These are phyloP conservation scores for Sebastolobus altivelis DNA, from an alignment of 2,797 vertebrate genomes.

Conservation along the genomic window DNA sequence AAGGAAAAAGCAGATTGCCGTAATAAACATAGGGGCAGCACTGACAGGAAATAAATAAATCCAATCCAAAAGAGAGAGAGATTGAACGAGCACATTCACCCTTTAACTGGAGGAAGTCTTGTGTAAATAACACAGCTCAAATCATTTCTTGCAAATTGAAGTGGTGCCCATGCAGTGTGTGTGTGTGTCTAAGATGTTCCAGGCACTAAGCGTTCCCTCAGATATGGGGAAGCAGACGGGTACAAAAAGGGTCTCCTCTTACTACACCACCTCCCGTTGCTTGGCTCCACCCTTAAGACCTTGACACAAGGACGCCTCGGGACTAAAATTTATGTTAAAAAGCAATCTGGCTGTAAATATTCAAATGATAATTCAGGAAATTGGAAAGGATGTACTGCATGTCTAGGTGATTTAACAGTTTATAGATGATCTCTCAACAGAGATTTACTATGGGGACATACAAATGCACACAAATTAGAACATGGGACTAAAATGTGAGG, in stretches of 20 bases:
- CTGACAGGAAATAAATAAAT: conserved; percentile 80
- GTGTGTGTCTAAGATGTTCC: conserved; percentile 30
- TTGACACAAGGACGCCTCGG: conserved; percentile 51
- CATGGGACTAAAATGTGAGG: conserved; percentile 1
- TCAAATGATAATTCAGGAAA: conserved; percentile 46
- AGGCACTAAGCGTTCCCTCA: conserved; percentile 40
- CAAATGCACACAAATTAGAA: conserved; percentile 35
- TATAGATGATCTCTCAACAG: conserved; percentile 33
- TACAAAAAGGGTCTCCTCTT: conserved; percentile 31
- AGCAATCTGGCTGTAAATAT: conserved; percentile 47
- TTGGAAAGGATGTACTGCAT: conserved; percentile 12
- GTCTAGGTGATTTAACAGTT: conserved; percentile 38
- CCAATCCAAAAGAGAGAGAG: conserved; percentile 65
- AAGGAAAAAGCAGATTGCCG: conserved; percentile 67
- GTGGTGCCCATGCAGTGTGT: conserved; percentile 34
- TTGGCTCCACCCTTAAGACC: conserved; percentile 39
- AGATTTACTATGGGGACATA: conserved; percentile 32
- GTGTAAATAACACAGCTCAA: conserved; percentile 77
- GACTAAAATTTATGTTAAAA: conserved; percentile 40
- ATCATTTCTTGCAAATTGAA: conserved; percentile 75
- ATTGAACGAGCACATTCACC: conserved; percentile 60
- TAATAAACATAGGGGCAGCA: conserved; percentile 73
- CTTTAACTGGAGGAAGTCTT: conserved; percentile 66
- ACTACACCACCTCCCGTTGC: conserved; percentile 4
- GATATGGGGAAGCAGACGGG: conserved; percentile 39